Percentiles rank a stretch among this genome's conserved stretches.
Conservation (phyloP, 2,888 invertebrate genomes). For the Athalia cordata region DNA sequence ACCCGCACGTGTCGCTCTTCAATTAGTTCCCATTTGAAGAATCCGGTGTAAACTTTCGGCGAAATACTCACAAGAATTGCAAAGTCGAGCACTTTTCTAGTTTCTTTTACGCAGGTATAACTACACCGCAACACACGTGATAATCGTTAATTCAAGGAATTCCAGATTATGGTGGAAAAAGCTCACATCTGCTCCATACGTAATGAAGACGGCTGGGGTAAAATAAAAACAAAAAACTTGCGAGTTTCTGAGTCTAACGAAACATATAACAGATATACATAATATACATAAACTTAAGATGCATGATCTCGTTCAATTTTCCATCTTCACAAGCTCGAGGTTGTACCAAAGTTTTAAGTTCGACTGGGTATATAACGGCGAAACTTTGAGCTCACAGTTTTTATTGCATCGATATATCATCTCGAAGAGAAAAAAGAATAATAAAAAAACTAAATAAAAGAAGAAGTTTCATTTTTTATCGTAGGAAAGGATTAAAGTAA, state of each 20-base stretch:
- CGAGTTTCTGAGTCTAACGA: constrained; percentile 7
- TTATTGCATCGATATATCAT: constrained; percentile 8
- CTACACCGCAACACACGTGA: too few species aligned
- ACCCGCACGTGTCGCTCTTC: neutral
- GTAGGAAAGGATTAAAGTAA: neutral
- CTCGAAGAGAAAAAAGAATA: too few species aligned
- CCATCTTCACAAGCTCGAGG: neutral
- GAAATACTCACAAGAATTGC: too few species aligned
- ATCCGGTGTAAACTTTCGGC: too few species aligned
- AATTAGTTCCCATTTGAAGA: too few species aligned
- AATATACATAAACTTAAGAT: constrained; percentile 10
- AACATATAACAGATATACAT: constrained; percentile 30
- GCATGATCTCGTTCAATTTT: constrained; percentile 36
- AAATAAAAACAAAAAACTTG: neutral
- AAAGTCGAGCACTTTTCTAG: too few species aligned
- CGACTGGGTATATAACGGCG: neutral
- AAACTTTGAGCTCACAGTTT: constrained; percentile 5
- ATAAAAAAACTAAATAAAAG: too few species aligned
- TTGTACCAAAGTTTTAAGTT: constrained; percentile 19
- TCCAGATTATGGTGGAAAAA: too few species aligned
- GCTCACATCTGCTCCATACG: neutral
- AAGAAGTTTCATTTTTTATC: constrained; percentile 6
- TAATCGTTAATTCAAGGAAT: too few species aligned
- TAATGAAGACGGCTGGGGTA: neutral
- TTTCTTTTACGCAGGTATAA: too few species aligned